phyloP scores from a whole-genome alignment of 2,113 vertebrate species.

The Ramphastos sulfuratus region DNA sequence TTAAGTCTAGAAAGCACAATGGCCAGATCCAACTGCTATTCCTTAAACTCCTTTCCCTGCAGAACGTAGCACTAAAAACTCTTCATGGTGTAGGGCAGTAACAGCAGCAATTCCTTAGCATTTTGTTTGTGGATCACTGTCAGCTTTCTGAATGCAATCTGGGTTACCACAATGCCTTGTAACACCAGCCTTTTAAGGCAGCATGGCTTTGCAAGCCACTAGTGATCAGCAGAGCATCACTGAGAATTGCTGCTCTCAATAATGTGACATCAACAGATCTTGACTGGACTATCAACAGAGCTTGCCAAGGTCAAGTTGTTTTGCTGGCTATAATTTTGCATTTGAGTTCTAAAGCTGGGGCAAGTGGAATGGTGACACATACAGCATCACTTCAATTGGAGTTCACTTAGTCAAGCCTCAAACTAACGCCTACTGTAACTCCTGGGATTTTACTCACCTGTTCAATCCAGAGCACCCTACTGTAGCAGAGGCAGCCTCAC shows the following conservation, averaged over 20 bases:
- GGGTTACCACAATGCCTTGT: background rate
- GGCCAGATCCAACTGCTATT: background rate
- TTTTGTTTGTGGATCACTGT: background rate
- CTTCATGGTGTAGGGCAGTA: fast-evolving
- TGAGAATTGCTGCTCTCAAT: background rate
- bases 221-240: background rate
- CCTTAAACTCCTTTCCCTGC: background rate
- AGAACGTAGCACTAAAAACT: background rate
- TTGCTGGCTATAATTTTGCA: slow-evolving; percentile 1
- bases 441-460: background rate
- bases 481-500: background rate
- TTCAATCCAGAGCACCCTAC: background rate
- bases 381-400: background rate
- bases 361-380: background rate
- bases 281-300: background rate
- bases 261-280: background rate
- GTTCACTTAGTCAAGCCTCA: background rate
- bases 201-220: fast-evolving
- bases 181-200: background rate
- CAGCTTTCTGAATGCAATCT: background rate
- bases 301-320: slow-evolving; percentile 17
- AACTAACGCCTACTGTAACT: background rate
- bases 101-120: background rate
- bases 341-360: slow-evolving; percentile 22
- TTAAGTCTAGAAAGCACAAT: background rate